Evolutionary conservation across 2,113 vertebrate genomes (phyloP), one percentile per base, ranked within the genome.

Genomic region (Paradoxurus hermaphroditus): DNA sequence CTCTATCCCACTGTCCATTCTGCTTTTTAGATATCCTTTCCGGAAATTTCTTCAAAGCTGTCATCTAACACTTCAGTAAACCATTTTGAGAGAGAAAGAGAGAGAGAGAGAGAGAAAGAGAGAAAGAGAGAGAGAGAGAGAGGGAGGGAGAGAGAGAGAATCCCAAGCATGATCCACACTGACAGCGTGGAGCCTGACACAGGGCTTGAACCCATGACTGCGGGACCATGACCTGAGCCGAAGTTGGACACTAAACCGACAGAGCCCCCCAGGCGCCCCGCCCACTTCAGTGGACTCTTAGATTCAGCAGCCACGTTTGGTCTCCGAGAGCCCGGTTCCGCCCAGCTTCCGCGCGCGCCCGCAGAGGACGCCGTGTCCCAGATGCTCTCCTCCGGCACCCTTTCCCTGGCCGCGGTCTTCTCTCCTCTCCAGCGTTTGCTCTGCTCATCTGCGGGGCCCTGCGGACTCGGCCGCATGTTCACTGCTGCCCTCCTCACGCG

Each of bases 321-420:
- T 4, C 23, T 73, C 72, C 39, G 15, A 10, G 39, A 27, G 72
- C 23, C 70, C 12, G 5, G 4, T 13, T 27, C 39, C 1, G 3
- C 23, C 12, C n/a, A 4, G 12, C 27, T 3, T 15, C 23, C 3
- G 39, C 12, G 3, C 72, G 27, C 23, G 3, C 39, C 39, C 2
- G 5, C 7, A 6, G 3, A 3, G 5, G 70, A 36, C 23, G 0
- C 72, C 14, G 31, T 14, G 29, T 29, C 15, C 29, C 31, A 2
- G 15, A 18, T 31, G 39, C 27, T 34, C 44, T 31, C 75, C 4
- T 10, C 27, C 7, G 7, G 41, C 18, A 2, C 21, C 90, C 29
- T 18, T 4, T 15, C 46, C 25, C 31, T 1, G 27, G 14, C 63
- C 46, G 10, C 36, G 1, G 8, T 13, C 27, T 44, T 41, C 44